phyloP scores from a whole-genome alignment of 1,140 invertebrate species.

The Ganaspis sp. region DNA sequence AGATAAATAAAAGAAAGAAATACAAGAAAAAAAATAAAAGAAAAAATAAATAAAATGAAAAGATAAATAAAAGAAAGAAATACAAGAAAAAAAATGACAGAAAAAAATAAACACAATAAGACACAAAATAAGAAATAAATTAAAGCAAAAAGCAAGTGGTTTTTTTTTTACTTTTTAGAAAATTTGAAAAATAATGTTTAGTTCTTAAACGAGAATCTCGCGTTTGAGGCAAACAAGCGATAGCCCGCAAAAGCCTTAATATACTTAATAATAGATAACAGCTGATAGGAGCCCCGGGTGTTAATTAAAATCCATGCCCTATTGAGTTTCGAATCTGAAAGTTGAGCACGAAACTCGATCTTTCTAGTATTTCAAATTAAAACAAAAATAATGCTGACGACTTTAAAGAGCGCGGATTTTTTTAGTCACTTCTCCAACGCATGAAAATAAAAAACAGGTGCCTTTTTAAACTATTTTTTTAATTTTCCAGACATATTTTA shows the following conservation, averaged over 20 bases:
- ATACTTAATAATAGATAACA: conserved; percentile 57
- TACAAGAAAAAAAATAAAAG: too few relatives aligned
- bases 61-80: too few relatives aligned
- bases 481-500: not conserved
- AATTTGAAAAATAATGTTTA: too few relatives aligned
- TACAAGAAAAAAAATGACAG: too few relatives aligned
- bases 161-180: too few relatives aligned
- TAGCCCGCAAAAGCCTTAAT: conserved; percentile 62
- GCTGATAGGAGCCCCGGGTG: conserved; percentile 50
- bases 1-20: too few relatives aligned
- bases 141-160: too few relatives aligned
- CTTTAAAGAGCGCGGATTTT: too few relatives aligned
- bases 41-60: too few relatives aligned
- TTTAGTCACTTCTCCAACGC: too few relatives aligned
- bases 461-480: not conserved
- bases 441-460: not conserved
- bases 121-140: too few relatives aligned
- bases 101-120: too few relatives aligned
- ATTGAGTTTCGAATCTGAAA: conserved; percentile 20
- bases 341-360: not conserved
- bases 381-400: not conserved
- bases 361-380: not conserved
- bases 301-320: conserved; percentile 57
- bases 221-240: conserved; percentile 53
- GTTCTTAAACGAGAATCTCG: not conserved